Evolutionary conservation across 2,888 invertebrate genomes (phyloP), one percentile per base, ranked within the genome.

Genomic region (Ecliptopera silaceata): DNA sequence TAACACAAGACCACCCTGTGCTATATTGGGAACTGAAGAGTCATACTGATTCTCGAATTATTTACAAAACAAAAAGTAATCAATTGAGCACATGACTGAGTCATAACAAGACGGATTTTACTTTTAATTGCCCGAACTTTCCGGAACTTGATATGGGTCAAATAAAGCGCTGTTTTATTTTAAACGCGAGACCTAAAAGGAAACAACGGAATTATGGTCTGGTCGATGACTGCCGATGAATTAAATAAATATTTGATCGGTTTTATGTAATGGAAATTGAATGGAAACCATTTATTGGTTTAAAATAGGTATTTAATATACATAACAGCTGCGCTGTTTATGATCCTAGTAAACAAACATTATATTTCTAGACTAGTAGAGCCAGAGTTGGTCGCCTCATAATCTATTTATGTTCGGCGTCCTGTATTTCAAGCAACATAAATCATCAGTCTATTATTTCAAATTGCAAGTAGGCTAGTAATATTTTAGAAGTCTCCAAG

Each of bases 101-200:
- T 57, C 57, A 55, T 12, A 42, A 13, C 29, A 13, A 47, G 56
- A 48, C 39, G 39, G 39, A 52, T 57, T 52, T 52, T 31, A 47
- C 43, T 52, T 52, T 52, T 57, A 57, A 53, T 49, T 34, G 52
- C 34, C n/a, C 42, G 45, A 56, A 46, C 38, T 59, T 64, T 57
- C 55, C 55, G 61, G 55, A 57, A 57, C 52, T 48, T 57, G 50
- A 64, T 61, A 59, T 64, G 57, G 61, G 64, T 61, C 59, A 64
- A 59, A 57, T 20, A 52, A 52, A 50, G 48, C 41, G 49, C 45
- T 29, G 39, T 36, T 32, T 20, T 41, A n/a, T 26, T 26, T 26
- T 26, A 26, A 47, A 43, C 47, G 22, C 31, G 39, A 1, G 38
- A 38, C 2, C 32, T 13, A 29, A 36, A 50, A 36, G 26, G 8